These are phyloP conservation scores for Pavo muticus DNA, from an alignment of 2,113 vertebrate genomes.

Conservation along the genomic window DNA sequence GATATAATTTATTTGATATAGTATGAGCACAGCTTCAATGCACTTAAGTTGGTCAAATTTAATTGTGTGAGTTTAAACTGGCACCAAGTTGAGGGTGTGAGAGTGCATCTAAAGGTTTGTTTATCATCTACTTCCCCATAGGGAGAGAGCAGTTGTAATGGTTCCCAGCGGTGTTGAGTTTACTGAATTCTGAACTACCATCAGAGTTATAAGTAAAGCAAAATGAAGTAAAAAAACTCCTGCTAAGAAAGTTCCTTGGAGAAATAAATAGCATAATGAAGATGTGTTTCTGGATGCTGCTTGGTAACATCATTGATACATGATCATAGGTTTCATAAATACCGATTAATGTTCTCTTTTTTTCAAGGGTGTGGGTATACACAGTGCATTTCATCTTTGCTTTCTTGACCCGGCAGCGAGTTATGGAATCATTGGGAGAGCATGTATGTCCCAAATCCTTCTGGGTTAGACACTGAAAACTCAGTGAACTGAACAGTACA, in stretches of 20 bases:
- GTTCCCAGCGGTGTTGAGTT: not conserved
- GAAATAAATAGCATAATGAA: not conserved
- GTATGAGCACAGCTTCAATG: not conserved
- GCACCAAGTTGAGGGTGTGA: not conserved
- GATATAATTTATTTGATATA: not conserved
- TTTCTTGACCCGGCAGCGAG: not conserved
- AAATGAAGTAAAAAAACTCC: not conserved
- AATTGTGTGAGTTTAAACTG: constrained; percentile 3
- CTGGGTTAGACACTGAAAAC: not conserved
- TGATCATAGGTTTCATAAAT: not conserved
- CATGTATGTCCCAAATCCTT: not conserved
- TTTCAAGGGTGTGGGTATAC: not conserved
- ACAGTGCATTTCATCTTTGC: not conserved
- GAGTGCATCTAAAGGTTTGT: not conserved
- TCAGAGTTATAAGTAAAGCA: not conserved
- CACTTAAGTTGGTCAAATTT: not conserved
- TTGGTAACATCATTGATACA: not conserved
- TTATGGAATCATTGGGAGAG: not conserved
- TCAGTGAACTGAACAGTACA: not conserved
- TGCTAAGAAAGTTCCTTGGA: not conserved
- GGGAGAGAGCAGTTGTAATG: not conserved
- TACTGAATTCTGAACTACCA: not conserved
- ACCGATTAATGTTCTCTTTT: not conserved
- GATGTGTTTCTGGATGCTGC: not conserved
- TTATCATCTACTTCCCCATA: not conserved